These are phyloP conservation scores for Pionites leucogaster DNA, from an alignment of 2,113 vertebrate genomes.

Conservation along the genomic window DNA sequence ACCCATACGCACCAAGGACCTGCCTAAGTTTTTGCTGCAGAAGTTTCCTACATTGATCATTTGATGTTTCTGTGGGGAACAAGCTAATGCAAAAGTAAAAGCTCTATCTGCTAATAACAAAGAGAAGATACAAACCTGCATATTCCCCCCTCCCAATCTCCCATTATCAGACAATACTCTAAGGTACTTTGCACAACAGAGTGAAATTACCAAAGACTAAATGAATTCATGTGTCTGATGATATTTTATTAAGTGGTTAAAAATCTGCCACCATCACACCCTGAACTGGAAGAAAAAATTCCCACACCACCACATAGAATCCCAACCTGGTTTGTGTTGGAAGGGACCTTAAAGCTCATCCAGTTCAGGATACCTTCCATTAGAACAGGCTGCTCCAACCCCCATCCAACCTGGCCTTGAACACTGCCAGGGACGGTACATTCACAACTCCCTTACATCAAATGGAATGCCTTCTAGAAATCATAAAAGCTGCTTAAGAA, in stretches of 20 bases:
- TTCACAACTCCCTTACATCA: not conserved
- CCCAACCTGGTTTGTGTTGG: not conserved
- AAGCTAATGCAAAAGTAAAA: not conserved
- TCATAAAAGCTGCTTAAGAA: conserved; percentile 1
- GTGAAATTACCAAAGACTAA: conserved; percentile 14
- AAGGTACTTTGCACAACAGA: not conserved
- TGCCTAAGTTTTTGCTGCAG: not conserved
- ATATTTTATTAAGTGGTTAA: conserved; percentile 50
- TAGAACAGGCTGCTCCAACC: not conserved
- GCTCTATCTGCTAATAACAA: not conserved
- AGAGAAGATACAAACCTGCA: not conserved
- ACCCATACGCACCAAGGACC: not conserved
- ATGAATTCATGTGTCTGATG: conserved; percentile 30
- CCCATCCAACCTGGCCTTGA: not conserved
- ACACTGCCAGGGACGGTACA: not conserved
- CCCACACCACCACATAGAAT: not conserved
- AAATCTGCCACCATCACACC: conserved; percentile 26
- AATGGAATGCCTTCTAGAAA: conserved; percentile 34
- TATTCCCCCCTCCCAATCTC: not conserved
- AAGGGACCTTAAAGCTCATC: not conserved
- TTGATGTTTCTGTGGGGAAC: not conserved
- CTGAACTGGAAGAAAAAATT: conserved; percentile 6
- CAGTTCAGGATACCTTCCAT: not conserved
- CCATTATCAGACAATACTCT: not conserved
- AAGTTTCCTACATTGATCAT: not conserved